phyloP scores from a whole-genome alignment of 2,113 vertebrate genomes.

The Progne subis region DNA sequence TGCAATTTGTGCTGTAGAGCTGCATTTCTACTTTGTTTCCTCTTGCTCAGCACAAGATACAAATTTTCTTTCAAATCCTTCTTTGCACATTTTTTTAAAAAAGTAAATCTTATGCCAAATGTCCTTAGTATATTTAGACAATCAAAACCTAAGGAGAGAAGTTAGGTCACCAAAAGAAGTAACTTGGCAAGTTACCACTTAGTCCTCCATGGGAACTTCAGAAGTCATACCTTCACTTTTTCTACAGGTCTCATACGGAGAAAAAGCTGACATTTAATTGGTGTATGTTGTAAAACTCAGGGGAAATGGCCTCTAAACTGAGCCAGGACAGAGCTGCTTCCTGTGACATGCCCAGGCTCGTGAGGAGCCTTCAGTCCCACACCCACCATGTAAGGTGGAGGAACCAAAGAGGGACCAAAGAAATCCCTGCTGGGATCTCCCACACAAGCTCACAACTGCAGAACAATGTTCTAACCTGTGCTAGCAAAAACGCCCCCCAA shows the following conservation, averaged over 20 bases:
- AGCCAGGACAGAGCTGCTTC: neutral
- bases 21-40: neutral
- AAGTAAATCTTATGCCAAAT: neutral
- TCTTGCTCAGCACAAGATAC: neutral
- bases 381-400: rapidly evolving
- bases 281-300: neutral
- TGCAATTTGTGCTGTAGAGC: neutral
- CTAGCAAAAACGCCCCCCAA: neutral
- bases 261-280: neutral
- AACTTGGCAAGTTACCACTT: neutral
- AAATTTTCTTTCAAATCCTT: neutral
- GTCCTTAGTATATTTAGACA: neutral
- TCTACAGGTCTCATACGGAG: neutral
- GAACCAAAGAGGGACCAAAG: neutral
- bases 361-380: neutral
- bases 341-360: rapidly evolving
- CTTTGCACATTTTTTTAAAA: neutral
- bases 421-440: neutral
- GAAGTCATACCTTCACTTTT: neutral
- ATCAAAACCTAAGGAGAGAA: neutral
- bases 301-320: neutral
- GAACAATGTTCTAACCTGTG: neutral
- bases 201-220: neutral
- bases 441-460: neutral
- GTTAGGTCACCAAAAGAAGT: neutral